phyloP scores from a whole-genome alignment of 2,797 vertebrate genomes.

The Limosa lapponica region DNA sequence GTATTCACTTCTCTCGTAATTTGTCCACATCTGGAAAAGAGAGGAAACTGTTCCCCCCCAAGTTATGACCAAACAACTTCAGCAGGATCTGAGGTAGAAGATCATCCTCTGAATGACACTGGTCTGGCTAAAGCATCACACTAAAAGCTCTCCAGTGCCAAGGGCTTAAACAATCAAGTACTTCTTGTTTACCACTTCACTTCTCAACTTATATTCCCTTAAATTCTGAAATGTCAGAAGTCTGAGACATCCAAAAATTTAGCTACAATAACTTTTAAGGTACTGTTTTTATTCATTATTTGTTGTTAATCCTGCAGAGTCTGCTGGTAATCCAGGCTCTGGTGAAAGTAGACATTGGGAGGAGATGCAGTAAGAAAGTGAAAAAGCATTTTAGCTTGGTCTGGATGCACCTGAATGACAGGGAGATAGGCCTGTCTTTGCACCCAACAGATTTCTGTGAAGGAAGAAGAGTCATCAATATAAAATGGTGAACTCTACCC shows the following conservation, averaged over 20 bases:
- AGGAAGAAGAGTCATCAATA: neutral
- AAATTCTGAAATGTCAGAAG: neutral
- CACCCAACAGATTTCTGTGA: neutral
- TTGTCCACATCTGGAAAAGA: slow-evolving; percentile 28
- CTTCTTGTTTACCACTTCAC: neutral
- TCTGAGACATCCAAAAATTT: neutral
- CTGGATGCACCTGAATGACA: neutral
- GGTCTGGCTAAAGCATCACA: neutral
- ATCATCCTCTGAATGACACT: neutral
- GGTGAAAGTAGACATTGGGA: neutral
- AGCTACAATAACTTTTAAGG: neutral
- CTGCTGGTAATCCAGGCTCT: neutral
- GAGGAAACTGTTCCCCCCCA: neutral
- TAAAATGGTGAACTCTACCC: neutral
- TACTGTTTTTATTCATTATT: neutral
- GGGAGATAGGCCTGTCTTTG: neutral
- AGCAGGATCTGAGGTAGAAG: neutral
- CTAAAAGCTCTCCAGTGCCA: neutral
- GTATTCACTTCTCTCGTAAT: neutral
- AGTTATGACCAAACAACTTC: neutral
- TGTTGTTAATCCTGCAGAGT: neutral
- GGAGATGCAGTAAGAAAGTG: neutral
- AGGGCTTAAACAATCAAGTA: neutral
- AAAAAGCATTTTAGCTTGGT: neutral
- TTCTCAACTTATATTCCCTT: neutral